Conservation (phyloP, 2,888 invertebrate genomes). For the Cataglyphis altisquamis region DNA sequence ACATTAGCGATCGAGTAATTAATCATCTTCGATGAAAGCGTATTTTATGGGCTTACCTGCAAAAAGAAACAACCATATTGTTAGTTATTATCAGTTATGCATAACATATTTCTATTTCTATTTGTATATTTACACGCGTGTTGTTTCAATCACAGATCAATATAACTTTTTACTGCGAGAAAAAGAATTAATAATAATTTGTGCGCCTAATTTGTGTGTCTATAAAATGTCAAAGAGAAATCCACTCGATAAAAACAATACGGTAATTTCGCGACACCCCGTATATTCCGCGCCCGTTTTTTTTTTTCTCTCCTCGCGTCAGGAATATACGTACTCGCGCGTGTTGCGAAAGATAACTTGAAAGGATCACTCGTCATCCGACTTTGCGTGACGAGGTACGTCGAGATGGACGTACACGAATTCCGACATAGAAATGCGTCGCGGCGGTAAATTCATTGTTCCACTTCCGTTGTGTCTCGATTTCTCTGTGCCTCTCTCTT, state of each 20-base stretch:
- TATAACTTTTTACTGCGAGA: neutral
- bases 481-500: conserved; percentile 31
- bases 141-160: neutral
- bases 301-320: neutral
- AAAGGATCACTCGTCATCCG: conserved; percentile 39
- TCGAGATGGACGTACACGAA: conserved; percentile 40
- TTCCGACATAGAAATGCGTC: conserved; percentile 56
- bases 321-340: neutral
- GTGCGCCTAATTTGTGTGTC: neutral
- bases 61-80: conserved; percentile 27
- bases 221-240: neutral
- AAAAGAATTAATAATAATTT: neutral
- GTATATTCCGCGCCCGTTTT: neutral
- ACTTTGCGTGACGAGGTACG: conserved; percentile 1
- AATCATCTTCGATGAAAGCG: conserved; percentile 28
- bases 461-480: conserved; percentile 70
- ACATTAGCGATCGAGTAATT: conserved; percentile 41
- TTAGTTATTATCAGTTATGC: neutral
- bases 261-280: neutral
- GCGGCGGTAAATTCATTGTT: conserved; percentile 67
- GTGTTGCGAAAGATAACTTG: conserved; percentile 19
- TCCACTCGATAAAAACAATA: neutral
- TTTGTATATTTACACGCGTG: neutral
- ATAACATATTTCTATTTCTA: neutral
- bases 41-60: conserved; percentile 42